Conservation (phyloP, 2,113 vertebrate species). For the Condylura cristata region DNA sequence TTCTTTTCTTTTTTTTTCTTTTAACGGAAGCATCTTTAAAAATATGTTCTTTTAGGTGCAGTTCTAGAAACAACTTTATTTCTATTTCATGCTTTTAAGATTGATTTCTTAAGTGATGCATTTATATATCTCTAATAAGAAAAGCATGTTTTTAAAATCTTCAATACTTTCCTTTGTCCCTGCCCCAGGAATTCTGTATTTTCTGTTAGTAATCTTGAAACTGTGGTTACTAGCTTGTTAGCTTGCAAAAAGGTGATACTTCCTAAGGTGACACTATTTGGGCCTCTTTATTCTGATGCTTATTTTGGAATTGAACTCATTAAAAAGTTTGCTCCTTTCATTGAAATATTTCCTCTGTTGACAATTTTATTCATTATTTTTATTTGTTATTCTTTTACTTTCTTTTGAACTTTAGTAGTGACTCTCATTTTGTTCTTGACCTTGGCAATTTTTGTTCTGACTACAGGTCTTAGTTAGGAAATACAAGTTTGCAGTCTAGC, state of each 20-base stretch:
- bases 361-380: neutral
- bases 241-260: neutral
- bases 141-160: neutral
- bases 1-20: neutral
- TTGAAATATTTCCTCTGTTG: neutral
- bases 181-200: neutral
- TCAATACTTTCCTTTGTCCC: neutral
- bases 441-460: neutral
- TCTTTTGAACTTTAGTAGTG: neutral
- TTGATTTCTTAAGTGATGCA: neutral
- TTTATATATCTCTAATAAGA: neutral
- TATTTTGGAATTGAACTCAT: neutral
- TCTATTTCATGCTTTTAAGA: neutral
- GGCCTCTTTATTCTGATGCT: neutral
- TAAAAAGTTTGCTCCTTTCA: constrained; percentile 10
- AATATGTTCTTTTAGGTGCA: neutral
- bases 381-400: neutral
- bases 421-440: constrained; percentile 13
- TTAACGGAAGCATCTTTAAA: neutral
- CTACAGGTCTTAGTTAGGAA: neutral
- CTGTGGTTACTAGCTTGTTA: neutral
- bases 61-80: neutral
- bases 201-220: neutral
- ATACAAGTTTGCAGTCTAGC: neutral
- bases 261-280: neutral